phyloP scores from a whole-genome alignment of 2,888 invertebrate genomes.

The Anorthoa munda region DNA sequence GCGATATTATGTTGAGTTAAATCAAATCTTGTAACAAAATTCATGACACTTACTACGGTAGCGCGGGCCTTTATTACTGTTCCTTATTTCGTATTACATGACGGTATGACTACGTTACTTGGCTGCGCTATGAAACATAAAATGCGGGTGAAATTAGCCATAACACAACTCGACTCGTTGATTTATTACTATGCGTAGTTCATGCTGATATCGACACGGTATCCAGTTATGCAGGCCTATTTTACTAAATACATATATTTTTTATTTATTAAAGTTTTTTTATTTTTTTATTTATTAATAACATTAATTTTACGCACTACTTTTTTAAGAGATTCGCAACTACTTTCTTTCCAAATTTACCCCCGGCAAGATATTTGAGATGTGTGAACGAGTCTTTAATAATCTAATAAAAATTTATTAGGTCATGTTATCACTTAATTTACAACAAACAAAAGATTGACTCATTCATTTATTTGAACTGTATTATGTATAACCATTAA shows the following conservation, averaged over 20 bases:
- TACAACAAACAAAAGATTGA: background rate
- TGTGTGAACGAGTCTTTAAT: background rate
- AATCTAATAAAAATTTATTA: background rate
- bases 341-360: background rate
- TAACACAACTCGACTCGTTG: conserved; percentile 65
- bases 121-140: conserved; percentile 32
- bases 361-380: background rate
- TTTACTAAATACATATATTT: too few relatives aligned
- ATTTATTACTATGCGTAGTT: conserved; percentile 52
- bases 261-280: too few relatives aligned
- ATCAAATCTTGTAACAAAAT: conserved; percentile 19
- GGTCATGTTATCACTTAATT: background rate
- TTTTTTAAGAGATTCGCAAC: background rate
- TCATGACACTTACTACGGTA: conserved; percentile 16
- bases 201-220: conserved; percentile 16
- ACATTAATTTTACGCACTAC: background rate
- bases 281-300: too few relatives aligned
- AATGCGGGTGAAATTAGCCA: conserved; percentile 62
- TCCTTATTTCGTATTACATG: conserved; percentile 35
- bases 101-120: conserved; percentile 43
- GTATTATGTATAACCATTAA: background rate
- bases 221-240: conserved; percentile 12
- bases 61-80: conserved; percentile 4
- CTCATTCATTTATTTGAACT: background rate
- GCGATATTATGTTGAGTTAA: background rate